phyloP scores from a whole-genome alignment of 2,113 vertebrate species.

The Cranoglanis bouderius region DNA sequence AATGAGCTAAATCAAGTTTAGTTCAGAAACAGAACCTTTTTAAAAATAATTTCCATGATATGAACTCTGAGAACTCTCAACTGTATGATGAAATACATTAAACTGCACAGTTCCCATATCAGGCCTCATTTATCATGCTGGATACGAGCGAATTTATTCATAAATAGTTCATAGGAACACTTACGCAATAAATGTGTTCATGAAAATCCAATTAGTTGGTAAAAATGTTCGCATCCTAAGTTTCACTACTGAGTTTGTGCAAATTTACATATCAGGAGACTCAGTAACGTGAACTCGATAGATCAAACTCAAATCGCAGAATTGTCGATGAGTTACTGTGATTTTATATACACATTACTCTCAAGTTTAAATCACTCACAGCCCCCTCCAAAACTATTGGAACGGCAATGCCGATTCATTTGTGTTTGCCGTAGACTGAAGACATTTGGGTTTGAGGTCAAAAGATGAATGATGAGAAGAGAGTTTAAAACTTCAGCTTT shows the following conservation, averaged over 20 bases:
- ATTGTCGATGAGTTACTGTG: not conserved
- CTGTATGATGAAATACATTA: not conserved
- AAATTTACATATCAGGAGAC: not conserved
- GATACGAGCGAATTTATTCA: not conserved
- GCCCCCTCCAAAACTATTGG: too few relatives aligned
- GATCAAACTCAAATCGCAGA: not conserved
- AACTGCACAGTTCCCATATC: not conserved
- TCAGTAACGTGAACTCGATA: not conserved
- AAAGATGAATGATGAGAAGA: too few relatives aligned
- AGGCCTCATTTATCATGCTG: not conserved
- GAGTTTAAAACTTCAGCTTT: too few relatives aligned
- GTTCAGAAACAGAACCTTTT: not conserved
- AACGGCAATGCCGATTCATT: too few relatives aligned
- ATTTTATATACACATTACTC: not conserved
- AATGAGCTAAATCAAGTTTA: not conserved
- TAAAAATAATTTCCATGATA: not conserved
- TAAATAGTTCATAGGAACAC: not conserved
- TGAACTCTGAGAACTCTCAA: not conserved
- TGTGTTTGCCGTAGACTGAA: too few relatives aligned
- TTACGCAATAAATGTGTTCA: not conserved
- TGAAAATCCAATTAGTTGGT: not conserved
- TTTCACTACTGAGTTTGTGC: not conserved
- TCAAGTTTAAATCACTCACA: not conserved
- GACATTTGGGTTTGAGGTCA: too few relatives aligned
- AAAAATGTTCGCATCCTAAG: not conserved